These are phyloP conservation scores for Caenorhabditis auriculariae DNA, from an alignment of 2,888 invertebrate species.

Conservation along the genomic window DNA sequence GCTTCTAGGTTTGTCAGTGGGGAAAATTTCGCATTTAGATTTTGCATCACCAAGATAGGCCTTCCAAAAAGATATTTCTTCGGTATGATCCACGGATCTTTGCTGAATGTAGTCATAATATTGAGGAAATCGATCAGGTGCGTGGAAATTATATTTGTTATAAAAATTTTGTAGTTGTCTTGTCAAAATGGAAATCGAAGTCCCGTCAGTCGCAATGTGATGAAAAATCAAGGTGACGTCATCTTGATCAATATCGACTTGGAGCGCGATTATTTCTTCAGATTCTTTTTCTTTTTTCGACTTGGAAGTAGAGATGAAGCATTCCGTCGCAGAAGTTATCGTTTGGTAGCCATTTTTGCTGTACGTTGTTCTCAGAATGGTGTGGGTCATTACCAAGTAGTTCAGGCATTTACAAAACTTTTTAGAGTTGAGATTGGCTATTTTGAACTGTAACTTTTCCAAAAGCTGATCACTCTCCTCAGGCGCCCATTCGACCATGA, in stretches of 20 bases:
- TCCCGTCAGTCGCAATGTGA: slow-evolving; percentile 40
- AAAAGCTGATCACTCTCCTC: no score
- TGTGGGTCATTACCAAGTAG: slow-evolving; percentile 3
- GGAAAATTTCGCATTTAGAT: no score
- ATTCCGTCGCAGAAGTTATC: slow-evolving; percentile 16
- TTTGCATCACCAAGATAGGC: no score
- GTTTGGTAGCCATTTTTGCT: slow-evolving; percentile 8
- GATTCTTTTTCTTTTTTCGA: neutral
- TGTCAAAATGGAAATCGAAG: slow-evolving; percentile 28
- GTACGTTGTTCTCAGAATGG: slow-evolving; percentile 13
- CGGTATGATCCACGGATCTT: neutral
- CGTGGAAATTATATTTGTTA: neutral
- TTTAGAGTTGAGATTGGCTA: no score
- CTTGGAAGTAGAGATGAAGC: slow-evolving; percentile 4
- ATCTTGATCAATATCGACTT: neutral
- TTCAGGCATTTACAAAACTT: no score
- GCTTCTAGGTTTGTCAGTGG: neutral
- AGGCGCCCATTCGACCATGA: slow-evolving; percentile 6
- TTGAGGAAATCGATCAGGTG: neutral
- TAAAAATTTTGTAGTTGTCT: slow-evolving; percentile 15
- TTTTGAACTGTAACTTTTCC: no score
- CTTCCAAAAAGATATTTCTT: no score
- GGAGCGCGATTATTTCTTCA: neutral
- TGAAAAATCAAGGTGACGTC: slow-evolving; percentile 21
- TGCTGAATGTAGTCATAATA: slow-evolving; percentile 6